Conservation (phyloP, 2,888 invertebrate genomes). For the Loripinus fragilis region DNA sequence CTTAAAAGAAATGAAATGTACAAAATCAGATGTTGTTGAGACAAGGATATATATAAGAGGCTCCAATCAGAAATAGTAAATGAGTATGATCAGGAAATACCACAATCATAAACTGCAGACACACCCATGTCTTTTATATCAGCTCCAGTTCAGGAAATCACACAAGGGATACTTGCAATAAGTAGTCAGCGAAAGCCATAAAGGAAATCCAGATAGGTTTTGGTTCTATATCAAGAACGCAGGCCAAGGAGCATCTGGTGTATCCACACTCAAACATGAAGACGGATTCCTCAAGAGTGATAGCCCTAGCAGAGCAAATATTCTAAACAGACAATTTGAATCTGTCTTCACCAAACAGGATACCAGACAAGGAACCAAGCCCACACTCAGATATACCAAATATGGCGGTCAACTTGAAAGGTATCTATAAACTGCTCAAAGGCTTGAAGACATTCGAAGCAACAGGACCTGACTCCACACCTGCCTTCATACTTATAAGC, state of each 20-base stretch:
- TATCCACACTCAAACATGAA: neutral
- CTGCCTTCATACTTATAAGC: neutral
- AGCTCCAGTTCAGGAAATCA: neutral
- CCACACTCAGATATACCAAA: neutral
- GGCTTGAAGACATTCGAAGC: neutral
- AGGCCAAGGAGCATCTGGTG: neutral
- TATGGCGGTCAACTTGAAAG: neutral
- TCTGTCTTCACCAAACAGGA: slow-evolving; percentile 2
- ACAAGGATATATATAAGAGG: neutral
- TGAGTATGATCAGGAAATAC: no score
- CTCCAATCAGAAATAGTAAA: neutral
- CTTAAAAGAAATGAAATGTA: no score
- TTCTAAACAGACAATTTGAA: neutral
- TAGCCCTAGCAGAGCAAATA: neutral
- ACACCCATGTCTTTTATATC: no score
- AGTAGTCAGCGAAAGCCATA: neutral
- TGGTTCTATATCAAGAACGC: neutral
- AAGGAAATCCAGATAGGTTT: neutral
- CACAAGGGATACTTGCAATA: neutral
- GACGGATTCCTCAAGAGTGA: neutral
- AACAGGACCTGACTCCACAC: neutral
- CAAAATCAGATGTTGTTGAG: no score
- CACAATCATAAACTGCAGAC: no score
- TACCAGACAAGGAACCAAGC: slow-evolving; percentile 7
- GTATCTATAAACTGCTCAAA: neutral